A percentile compares a stretch with the other conserved stretches of the same genome.
Evolutionary conservation across 2,797 vertebrate genomes (phyloP).

Genomic region (Phoxinus dragarum): DNA sequence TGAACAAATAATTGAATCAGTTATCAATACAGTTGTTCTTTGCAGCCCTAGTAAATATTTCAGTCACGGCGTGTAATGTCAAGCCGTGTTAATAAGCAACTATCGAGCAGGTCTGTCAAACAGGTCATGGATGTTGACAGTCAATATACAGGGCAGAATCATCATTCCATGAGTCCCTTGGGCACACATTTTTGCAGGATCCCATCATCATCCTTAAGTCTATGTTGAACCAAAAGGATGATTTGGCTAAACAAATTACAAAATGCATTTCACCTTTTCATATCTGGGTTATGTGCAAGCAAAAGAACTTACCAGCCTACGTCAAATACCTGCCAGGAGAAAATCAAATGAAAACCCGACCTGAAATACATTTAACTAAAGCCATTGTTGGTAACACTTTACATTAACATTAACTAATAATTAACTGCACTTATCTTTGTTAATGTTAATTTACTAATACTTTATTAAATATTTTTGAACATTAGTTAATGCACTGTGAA

Average conservation of each 20-base stretch:
- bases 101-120: slow-evolving; percentile 26
- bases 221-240: neutral
- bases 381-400: too few species aligned
- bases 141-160: neutral
- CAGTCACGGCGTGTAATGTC: neutral
- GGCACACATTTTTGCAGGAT: neutral
- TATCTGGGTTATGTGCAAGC: neutral
- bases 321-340: neutral
- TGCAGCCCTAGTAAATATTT: slow-evolving; percentile 7
- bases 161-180: neutral
- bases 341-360: neutral
- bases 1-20: neutral
- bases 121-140: slow-evolving; percentile 9
- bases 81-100: slow-evolving; percentile 27
- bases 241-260: neutral
- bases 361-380: neutral
- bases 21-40: neutral
- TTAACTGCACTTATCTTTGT: too few species aligned
- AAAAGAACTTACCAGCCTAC: neutral
- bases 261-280: neutral
- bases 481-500: too few species aligned
- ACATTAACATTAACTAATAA: too few species aligned
- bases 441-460: too few species aligned
- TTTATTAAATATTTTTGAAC: too few species aligned
- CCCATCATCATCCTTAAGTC: neutral